These are phyloP conservation scores for Lagodon rhomboides DNA, from an alignment of 2,797 vertebrate genomes.

Conservation along the genomic window DNA sequence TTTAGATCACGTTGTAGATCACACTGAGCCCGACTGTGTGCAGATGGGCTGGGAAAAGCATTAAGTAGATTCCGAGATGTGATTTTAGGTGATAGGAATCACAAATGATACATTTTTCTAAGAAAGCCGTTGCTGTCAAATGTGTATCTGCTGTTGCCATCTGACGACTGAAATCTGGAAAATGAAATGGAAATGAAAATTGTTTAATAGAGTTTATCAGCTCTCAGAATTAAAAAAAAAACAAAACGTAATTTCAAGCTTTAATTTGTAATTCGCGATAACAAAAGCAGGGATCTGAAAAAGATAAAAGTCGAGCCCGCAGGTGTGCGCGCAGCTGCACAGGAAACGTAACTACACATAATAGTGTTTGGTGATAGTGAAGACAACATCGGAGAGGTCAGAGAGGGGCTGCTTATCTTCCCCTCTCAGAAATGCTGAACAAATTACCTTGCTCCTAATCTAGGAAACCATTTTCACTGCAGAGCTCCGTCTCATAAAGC, in stretches of 20 bases:
- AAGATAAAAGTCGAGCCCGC: conserved; percentile 13
- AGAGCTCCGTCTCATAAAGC: neutral
- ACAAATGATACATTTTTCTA: conserved; percentile 20
- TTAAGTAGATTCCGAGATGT: conserved; percentile 52
- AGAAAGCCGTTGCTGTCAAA: conserved; percentile 26
- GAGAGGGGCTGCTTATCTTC: conserved; percentile 29
- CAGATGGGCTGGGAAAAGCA: conserved; percentile 60
- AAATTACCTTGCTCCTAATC: conserved; percentile 26
- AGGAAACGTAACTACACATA: conserved; percentile 17
- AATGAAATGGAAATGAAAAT: conserved; percentile 2
- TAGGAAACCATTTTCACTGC: conserved; percentile 10
- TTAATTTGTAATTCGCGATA: conserved; percentile 39
- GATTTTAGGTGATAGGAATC: conserved; percentile 56
- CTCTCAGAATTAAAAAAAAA: conserved; percentile 26
- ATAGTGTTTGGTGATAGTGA: conserved; percentile 17
- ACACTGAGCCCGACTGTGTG: conserved; percentile 25
- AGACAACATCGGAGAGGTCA: conserved; percentile 34
- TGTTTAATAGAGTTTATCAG: conserved; percentile 34
- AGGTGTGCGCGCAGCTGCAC: neutral
- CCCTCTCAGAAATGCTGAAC: conserved; percentile 27
- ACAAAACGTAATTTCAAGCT: conserved; percentile 34
- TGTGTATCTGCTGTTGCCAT: conserved; percentile 40
- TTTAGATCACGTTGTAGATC: conserved; percentile 64
- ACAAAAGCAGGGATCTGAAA: conserved; percentile 32
- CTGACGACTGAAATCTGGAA: conserved; percentile 32